These are phyloP conservation scores for Neoarius graeffei DNA, from an alignment of 2,113 vertebrate genomes.

Conservation along the genomic window DNA sequence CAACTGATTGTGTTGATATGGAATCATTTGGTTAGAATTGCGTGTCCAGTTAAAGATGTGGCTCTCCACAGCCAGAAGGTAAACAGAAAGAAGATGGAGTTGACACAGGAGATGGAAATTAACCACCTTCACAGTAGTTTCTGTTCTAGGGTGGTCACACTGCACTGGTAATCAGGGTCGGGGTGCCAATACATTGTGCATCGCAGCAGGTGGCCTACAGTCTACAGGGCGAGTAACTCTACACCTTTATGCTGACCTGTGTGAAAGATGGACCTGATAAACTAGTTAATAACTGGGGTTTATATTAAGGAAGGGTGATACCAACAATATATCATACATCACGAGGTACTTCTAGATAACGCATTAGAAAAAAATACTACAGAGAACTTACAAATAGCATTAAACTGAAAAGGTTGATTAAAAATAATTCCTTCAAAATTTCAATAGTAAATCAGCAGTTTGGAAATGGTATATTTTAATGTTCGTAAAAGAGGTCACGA, in stretches of 20 bases:
- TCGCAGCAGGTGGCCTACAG: neutral
- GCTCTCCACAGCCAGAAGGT: constrained; percentile 32
- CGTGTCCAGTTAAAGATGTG: constrained; percentile 37
- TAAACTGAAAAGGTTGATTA: too few species aligned
- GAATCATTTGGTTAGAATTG: constrained; percentile 43
- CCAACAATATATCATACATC: neutral
- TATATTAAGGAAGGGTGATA: neutral
- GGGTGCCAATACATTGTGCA: neutral
- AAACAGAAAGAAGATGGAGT: constrained; percentile 4
- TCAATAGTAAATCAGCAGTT: neutral
- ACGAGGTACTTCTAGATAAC: neutral
- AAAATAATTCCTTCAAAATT: too few species aligned
- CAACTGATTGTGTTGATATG: constrained; percentile 28
- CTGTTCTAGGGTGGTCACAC: neutral
- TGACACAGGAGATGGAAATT: constrained; percentile 15
- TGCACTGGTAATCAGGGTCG: neutral
- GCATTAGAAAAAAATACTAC: neutral
- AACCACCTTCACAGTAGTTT: neutral
- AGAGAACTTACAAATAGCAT: neutral
- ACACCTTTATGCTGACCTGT: neutral
- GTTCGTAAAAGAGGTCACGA: neutral
- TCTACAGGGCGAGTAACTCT: neutral
- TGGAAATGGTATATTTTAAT: neutral
- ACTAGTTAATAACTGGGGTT: neutral
- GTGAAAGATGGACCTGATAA: neutral